Evolutionary conservation across 2,888 invertebrate genomes (phyloP).

Genomic region (Marronus borbonicus): DNA sequence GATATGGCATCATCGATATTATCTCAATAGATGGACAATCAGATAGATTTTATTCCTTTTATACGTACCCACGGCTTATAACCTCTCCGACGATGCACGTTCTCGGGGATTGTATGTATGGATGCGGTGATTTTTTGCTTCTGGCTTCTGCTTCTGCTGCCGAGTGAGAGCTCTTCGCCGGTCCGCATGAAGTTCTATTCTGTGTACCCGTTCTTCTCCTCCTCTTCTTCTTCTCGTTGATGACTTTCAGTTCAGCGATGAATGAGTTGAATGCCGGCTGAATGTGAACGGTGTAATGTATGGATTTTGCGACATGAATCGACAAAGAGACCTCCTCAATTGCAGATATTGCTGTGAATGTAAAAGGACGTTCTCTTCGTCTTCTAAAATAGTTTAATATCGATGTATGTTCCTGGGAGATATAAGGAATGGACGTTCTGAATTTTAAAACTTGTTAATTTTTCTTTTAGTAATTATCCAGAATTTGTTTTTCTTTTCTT

Average conservation of each 20-base stretch:
- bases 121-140: constrained; percentile 26
- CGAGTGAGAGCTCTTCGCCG: not conserved
- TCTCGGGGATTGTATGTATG: constrained; percentile 7
- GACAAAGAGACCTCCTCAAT: constrained; percentile 37
- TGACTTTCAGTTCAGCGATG: constrained; percentile 39
- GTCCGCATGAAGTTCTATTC: constrained; percentile 16
- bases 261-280: constrained; percentile 41
- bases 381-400: not conserved
- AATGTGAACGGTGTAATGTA: constrained; percentile 41
- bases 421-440: no score
- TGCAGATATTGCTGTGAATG: constrained; percentile 32
- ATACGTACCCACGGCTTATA: constrained; percentile 23
- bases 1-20: constrained; percentile 50
- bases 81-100: constrained; percentile 3
- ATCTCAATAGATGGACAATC: constrained; percentile 49
- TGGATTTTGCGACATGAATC: constrained; percentile 41
- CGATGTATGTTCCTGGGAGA: no score
- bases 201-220: constrained; percentile 25
- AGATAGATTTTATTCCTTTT: constrained; percentile 41
- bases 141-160: not conserved
- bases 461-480: no score
- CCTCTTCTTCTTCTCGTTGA: constrained; percentile 21
- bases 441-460: no score
- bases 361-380: not conserved
- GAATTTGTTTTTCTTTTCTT: no score